Percentiles rank a stretch among this genome's conserved stretches.
Evolutionary conservation across 2,797 vertebrate species (phyloP).

Genomic region (Aldrovandia affinis): DNA sequence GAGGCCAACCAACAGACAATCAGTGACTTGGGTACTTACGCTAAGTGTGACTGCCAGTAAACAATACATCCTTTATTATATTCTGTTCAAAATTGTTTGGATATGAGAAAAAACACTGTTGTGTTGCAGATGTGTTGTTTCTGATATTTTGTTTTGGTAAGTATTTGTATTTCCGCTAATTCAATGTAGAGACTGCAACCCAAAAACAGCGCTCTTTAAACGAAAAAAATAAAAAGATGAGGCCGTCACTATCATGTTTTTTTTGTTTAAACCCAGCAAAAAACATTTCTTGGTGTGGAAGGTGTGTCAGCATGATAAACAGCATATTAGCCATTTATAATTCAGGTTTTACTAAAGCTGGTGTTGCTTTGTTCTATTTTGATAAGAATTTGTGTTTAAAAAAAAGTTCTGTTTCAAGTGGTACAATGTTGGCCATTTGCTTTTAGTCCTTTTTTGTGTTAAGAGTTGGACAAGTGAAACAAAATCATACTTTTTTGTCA

Average conservation of each 20-base stretch:
- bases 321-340: not conserved
- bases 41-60: not conserved
- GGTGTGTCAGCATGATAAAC: not conserved
- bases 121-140: not conserved
- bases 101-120: not conserved
- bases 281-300: not conserved
- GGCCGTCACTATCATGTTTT: not conserved
- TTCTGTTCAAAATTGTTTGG: not conserved
- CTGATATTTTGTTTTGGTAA: not conserved
- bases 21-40: not conserved
- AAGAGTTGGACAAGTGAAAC: too few relatives aligned
- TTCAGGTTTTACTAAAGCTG: not conserved
- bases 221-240: too few relatives aligned
- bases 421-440: not conserved
- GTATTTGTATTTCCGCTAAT: too few relatives aligned
- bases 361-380: not conserved
- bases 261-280: not conserved
- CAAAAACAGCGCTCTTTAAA: too few relatives aligned
- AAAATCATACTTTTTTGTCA: not conserved
- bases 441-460: not conserved
- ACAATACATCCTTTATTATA: not conserved
- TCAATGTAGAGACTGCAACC: too few relatives aligned
- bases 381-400: not conserved
- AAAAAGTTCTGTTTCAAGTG: not conserved
- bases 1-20: not conserved